Evolutionary conservation across 2,888 invertebrate species (phyloP), one percentile per base, ranked within the genome.

Genomic region (Lissonota sp.): DNA sequence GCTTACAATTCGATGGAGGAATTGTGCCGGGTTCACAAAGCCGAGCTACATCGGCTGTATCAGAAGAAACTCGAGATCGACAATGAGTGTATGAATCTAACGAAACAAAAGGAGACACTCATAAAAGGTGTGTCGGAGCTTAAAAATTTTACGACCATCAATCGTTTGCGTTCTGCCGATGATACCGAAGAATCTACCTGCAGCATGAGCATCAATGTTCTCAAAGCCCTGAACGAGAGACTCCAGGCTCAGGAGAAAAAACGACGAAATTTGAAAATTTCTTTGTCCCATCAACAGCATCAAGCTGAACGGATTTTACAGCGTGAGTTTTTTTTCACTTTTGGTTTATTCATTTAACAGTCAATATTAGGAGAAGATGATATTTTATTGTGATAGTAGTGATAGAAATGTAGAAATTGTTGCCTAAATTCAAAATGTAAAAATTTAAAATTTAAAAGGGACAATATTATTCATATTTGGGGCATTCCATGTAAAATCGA

Each of bases 231-330:
- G 1, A 89, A 86, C 77, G 86, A 89, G 80, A 90, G 91, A 83
- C 84, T 93, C 74, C 91, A 90, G 79, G 93, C 93, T 84, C 93
- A 95, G 85, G 95, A 96, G 87, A 93, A 95, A 85, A 94, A 94
- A 82, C 95, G 95, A 89, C 93, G 94, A 83, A 94, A 95, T 90
- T 91, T 96, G 81, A 95, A 95, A 89, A 92, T 94, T 83, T 94
- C 94, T 67, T 93, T 95, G 79, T 94, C 95, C 81, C 95, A 94
- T 87, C 95, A 95, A 86, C 95, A 95, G 87, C 94, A 94, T 71
- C 94, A 95, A 86, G 94, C 94, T n/a, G 95, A 95, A 88, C 93
- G 94, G 83, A 92, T 95, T 72, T 93, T 95, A 89, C 94, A 95
- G 91, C 94, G 95, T 95, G 93, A 94, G 94, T 94, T 51, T 53